Evolutionary conservation across 2,888 invertebrate species (phyloP).

Genomic region (Stenichneumon culpator): DNA sequence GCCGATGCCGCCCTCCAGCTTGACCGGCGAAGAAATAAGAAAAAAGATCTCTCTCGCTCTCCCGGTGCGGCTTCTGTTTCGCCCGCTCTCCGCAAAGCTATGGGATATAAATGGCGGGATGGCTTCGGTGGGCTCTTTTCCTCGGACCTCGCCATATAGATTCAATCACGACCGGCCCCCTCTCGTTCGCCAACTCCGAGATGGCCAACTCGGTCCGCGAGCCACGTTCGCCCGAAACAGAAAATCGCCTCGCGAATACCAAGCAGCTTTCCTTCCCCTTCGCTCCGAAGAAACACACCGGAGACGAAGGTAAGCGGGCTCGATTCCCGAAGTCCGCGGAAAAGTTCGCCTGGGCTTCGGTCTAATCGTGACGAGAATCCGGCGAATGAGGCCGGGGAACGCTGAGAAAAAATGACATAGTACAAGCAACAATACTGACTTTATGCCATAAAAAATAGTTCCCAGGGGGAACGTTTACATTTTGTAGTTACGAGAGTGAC

Average conservation of each 20-base stretch:
- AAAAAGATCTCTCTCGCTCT: conserved; percentile 20
- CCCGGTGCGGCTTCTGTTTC: conserved; percentile 27
- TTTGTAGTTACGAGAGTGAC: too few species aligned
- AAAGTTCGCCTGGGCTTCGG: background rate
- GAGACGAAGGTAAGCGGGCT: background rate
- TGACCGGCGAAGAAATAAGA: conserved; percentile 21
- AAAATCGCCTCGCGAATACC: conserved; percentile 79
- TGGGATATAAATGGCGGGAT: conserved; percentile 61
- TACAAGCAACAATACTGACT: too few species aligned
- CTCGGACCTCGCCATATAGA: conserved; percentile 66
- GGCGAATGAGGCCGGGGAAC: conserved; percentile 27
- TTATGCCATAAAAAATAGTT: too few species aligned
- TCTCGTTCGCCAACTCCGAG: conserved; percentile 16
- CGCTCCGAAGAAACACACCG: conserved; percentile 27
- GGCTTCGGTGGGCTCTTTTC: conserved; percentile 44
- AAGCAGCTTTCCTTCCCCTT: conserved; percentile 71
- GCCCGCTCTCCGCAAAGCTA: conserved; percentile 45
- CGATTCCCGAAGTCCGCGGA: conserved; percentile 4
- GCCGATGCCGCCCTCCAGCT: conserved; percentile 39
- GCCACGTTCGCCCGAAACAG: conserved; percentile 49
- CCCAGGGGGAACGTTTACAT: too few species aligned
- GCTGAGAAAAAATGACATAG: too few species aligned
- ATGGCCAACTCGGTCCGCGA: conserved; percentile 34
- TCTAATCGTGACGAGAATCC: conserved; percentile 62
- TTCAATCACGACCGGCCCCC: conserved; percentile 71